Conservation (phyloP, 2,797 vertebrate genomes). For the Galagoides demidoff region DNA sequence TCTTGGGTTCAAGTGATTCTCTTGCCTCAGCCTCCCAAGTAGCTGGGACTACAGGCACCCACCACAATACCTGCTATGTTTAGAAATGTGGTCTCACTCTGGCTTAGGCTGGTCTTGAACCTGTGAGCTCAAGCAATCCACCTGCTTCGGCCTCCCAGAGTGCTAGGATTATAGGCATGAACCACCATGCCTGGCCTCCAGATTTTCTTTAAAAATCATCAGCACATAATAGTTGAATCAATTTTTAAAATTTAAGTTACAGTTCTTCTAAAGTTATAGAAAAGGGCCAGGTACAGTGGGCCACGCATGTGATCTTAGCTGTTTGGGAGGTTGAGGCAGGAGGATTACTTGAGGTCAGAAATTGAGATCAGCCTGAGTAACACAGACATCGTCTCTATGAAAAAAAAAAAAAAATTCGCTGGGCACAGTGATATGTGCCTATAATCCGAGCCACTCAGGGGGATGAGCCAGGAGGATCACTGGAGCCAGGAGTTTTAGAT, state of each 20-base stretch:
- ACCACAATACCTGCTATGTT: too few species aligned
- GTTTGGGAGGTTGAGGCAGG: background rate
- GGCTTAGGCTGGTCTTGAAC: too few species aligned
- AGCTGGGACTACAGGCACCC: too few species aligned
- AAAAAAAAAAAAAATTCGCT: background rate
- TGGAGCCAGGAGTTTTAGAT: background rate
- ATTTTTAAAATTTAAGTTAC: background rate
- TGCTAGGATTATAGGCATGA: too few species aligned
- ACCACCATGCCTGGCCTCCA: too few species aligned
- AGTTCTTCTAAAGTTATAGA: background rate
- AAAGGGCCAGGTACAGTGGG: background rate
- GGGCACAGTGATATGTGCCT: background rate
- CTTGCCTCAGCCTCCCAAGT: too few species aligned
- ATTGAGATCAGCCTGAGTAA: background rate
- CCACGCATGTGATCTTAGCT: background rate
- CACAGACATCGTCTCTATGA: background rate
- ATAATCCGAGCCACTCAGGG: background rate
- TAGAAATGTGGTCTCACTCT: too few species aligned
- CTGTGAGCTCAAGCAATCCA: too few species aligned
- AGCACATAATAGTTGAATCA: background rate
- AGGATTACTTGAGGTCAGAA: background rate
- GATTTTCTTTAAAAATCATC: background rate
- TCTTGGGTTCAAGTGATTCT: too few species aligned
- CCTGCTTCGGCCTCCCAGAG: too few species aligned
- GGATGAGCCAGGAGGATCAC: background rate